These are phyloP conservation scores for Eremobia ochroleuca DNA, from an alignment of 2,888 invertebrate species.

Conservation along the genomic window DNA sequence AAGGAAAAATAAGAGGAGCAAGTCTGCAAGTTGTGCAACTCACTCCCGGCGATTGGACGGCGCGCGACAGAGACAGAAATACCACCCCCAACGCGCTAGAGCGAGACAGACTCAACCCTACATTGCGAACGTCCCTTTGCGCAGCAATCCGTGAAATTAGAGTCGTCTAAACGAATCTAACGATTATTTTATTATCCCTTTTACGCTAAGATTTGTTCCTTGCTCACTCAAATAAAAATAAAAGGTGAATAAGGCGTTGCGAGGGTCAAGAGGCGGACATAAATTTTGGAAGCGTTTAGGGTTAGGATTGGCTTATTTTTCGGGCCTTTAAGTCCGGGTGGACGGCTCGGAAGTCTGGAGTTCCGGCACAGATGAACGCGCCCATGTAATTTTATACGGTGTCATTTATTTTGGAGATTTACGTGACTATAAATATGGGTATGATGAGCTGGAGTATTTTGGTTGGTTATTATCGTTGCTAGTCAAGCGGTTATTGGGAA, in stretches of 20 bases:
- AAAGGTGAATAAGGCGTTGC: slow-evolving; percentile 89
- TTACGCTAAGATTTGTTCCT: slow-evolving; percentile 91
- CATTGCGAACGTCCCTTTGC: slow-evolving; percentile 85
- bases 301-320: slow-evolving; percentile 87
- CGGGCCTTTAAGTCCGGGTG: slow-evolving; percentile 84
- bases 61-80: slow-evolving; percentile 73
- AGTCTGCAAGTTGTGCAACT: slow-evolving; percentile 77
- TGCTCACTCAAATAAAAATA: slow-evolving; percentile 91
- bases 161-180: slow-evolving; percentile 91
- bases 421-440: slow-evolving; percentile 24
- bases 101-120: slow-evolving; percentile 79
- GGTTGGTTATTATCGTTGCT: neutral
- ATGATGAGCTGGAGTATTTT: neutral
- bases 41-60: slow-evolving; percentile 82
- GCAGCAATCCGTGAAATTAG: slow-evolving; percentile 90
- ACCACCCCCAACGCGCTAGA: slow-evolving; percentile 65
- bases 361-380: slow-evolving; percentile 62
- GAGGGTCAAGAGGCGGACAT: slow-evolving; percentile 88
- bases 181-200: slow-evolving; percentile 91
- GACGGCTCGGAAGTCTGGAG: slow-evolving; percentile 67
- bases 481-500: slow-evolving; percentile 12
- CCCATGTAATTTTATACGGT: slow-evolving; percentile 53
- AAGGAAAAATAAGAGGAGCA: slow-evolving; percentile 82
- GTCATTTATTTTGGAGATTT: slow-evolving; percentile 59
- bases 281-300: slow-evolving; percentile 87